Base-by-base conservation (phyloP, 2,113 vertebrate genomes). In the Scomber scombrus region DNA sequence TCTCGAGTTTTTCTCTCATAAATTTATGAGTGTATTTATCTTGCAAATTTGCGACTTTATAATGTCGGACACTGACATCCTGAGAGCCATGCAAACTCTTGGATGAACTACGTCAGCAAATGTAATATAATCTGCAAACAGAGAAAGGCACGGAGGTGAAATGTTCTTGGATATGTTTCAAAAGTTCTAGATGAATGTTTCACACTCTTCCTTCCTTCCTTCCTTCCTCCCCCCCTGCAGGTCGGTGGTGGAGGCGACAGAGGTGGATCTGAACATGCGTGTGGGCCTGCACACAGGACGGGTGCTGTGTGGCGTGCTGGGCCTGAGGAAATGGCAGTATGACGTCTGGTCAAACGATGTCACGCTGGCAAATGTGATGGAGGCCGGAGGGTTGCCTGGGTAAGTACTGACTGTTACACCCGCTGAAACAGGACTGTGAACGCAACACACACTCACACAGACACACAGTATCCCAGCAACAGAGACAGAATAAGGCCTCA, bases 281-380 rank as follows among this genome's bases (percentile, higher is more conserved):
- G 98, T 99, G 45, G 98, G 98, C 29, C 86, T 99, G 75, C 98
- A 99, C 85, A 99, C 98, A 0, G 98, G 98, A 71, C 93, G 98
- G 57, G 98, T 99, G 66, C 96, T 99, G 61, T 99, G 98, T 2
- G 98, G 98, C 0, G 98, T 99, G 54, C 94, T 99, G 84, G 98
- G 98, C 71, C 95, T 99, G 81, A 96, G 98, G 89, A 99, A 99
- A 87, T 99, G 98, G 98, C 98, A 99, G 74, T 99, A 98, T 71
- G 97, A 98, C 79, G 97, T 98, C 69, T 99, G 98, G 98, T 99
- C 98, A 87, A 99, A 99, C 62, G 98, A 99, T 8, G 97, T 97
- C 85, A 99, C 98, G 5, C 92, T 99, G 88, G 98, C 98, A 47
- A 99, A 99, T 34, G 97, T 99, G 67, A 99, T 99, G 98, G 98